A percentile compares a stretch with the other conserved stretches of the same genome.
These are phyloP conservation scores for Auanema sp. DNA, from an alignment of 2,888 invertebrate species.

Conservation along the genomic window DNA sequence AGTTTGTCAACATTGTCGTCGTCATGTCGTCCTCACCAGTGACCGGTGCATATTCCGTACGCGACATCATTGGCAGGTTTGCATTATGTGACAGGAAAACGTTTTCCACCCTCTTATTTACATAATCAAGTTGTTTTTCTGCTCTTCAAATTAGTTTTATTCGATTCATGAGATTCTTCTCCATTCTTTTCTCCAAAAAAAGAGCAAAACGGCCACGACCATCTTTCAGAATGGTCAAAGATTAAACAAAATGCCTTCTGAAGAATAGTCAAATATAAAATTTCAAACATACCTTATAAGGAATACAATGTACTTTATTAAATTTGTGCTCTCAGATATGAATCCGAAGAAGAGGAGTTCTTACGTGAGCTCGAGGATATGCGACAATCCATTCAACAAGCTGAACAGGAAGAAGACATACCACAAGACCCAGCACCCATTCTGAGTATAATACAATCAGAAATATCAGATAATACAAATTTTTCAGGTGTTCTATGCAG, in stretches of 20 bases:
- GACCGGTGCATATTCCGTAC: conserved; percentile 18
- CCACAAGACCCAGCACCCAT: conserved; percentile 36
- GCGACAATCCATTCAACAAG: conserved; percentile 31
- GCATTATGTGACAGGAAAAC: not conserved
- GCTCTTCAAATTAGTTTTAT: too few relatives aligned
- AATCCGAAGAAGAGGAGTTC: conserved; percentile 61
- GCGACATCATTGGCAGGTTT: conserved; percentile 23
- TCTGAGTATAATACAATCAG: conserved; percentile 9
- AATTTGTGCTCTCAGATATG: conserved; percentile 47
- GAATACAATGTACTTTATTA: not conserved
- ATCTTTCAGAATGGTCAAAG: not conserved
- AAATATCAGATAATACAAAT: not conserved
- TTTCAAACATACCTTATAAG: too few relatives aligned
- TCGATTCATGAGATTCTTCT: too few relatives aligned
- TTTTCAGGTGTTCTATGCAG: conserved; percentile 58
- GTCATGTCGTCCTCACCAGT: conserved; percentile 13
- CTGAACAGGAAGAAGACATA: conserved; percentile 21
- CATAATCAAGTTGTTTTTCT: too few relatives aligned
- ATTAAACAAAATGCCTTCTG: not conserved
- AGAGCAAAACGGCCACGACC: too few relatives aligned
- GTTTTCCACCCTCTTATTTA: too few relatives aligned
- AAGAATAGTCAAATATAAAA: too few relatives aligned
- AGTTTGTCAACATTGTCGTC: conserved; percentile 9
- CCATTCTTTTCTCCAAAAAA: too few relatives aligned
- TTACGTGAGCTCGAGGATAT: conserved; percentile 57